phyloP scores from a whole-genome alignment of 2,797 vertebrate genomes.

The Melanogrammus aeglefinus region DNA sequence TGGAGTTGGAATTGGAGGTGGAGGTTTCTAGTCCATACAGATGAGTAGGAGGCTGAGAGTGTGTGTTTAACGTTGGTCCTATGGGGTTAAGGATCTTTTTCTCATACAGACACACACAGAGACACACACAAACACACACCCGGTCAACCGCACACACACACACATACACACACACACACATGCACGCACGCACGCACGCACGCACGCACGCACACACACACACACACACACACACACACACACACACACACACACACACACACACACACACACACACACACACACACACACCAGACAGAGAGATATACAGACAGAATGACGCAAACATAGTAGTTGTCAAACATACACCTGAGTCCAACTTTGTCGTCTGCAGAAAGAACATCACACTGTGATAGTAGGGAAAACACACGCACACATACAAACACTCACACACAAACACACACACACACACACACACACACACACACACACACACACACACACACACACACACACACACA shows the following conservation, averaged over 20 bases:
- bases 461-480: constrained; percentile 31
- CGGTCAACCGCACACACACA: constrained; percentile 28
- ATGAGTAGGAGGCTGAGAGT: constrained; percentile 38
- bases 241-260: constrained; percentile 3
- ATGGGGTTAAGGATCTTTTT: constrained; percentile 51
- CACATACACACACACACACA: constrained; percentile 25
- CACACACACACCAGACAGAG: constrained; percentile 38
- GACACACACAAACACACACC: constrained; percentile 40
- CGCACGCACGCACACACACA: constrained; percentile 21
- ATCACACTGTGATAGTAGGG: constrained; percentile 48
- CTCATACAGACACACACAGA: constrained; percentile 34
- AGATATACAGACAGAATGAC: not conserved
- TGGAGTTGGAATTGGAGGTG: constrained; percentile 29
- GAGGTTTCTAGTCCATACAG: constrained; percentile 49
- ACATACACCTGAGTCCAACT: constrained; percentile 21
- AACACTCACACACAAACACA: too few species aligned
- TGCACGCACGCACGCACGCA: constrained; percentile 40
- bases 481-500: constrained; percentile 27
- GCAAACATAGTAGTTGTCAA: not conserved
- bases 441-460: constrained; percentile 25
- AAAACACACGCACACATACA: not conserved
- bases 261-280: constrained; percentile 6
- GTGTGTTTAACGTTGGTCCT: constrained; percentile 40
- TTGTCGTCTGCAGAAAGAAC: constrained; percentile 56
- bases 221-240: not conserved